Base-by-base conservation (phyloP, 1,140 invertebrate genomes). In the Drosophila hydei region DNA sequence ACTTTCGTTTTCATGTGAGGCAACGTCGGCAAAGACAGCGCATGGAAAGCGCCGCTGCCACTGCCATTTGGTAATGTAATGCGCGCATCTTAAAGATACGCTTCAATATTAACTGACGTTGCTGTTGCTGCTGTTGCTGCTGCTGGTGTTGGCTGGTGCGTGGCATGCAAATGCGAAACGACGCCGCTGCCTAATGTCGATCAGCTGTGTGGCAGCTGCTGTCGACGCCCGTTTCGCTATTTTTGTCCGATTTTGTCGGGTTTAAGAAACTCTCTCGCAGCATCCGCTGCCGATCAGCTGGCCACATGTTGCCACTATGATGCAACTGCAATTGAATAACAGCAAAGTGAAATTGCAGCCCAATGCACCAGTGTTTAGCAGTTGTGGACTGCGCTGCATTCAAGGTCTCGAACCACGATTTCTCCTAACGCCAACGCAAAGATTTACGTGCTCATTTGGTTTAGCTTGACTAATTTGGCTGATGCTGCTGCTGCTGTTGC, bases 1-100 rank as follows among this genome's bases (percentile, higher is more conserved):
- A 89, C 85, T 89, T 89, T 89, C 80, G 79, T 85, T 89, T 89
- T 89, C 85, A 89, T 89, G 67, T 78, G 75, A 85, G 88, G 63
- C 70, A 68, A 55, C 30, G 30, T 33, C 30, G 59, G 27, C 30
- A 62, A 40, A 33, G 50, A 21, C 43, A 50, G 55, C 4, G 18
- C 63, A 58, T 87, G 75, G 83, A 87, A 87, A 88, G 81, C 79
- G 78, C 64, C 74, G n/a, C n/a, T n/a, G n/a, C n/a, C 55, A 65
- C 65, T 75, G 62, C 48, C 56, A 45, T 55, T 78, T 70, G 76
- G 80, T 85, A 84, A 84, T 85, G 80, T 73, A 79, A 84, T 79
- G 80, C 79, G 79, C 81, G 77, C 81, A 85, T 85, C 74, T 71
- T 74, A 56, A 72, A 87, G 81, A 77, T 77, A 84, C 72, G 59